Conservation (phyloP, 1,140 invertebrate species). For the Ostrea edulis region DNA sequence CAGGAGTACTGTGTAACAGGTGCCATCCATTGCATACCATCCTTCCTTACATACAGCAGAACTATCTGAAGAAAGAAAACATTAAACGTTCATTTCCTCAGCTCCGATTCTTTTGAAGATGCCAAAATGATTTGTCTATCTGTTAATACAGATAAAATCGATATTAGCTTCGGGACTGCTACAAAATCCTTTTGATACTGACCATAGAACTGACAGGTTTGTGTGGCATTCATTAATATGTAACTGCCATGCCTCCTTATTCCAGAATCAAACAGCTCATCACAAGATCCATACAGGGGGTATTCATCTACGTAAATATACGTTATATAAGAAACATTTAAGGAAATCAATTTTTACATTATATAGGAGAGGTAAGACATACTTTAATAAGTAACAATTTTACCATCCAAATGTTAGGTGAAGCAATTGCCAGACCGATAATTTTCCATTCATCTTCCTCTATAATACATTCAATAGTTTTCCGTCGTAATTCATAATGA, state of each 20-base stretch:
- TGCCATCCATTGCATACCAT: not conserved
- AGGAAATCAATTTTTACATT: no score
- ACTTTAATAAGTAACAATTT: no score
- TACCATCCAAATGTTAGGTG: not conserved
- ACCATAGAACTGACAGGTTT: not conserved
- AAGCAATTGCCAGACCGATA: not conserved
- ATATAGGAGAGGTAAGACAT: no score
- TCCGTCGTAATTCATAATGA: no score
- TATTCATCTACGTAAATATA: not conserved
- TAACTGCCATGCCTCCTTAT: not conserved
- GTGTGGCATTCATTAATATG: not conserved
- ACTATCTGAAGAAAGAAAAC: not conserved
- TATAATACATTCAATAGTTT: no score
- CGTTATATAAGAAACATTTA: not conserved
- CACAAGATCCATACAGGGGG: not conserved
- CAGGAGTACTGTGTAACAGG: not conserved
- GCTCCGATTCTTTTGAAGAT: no score
- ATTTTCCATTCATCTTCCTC: no score
- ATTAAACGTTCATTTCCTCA: not conserved
- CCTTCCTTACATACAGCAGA: not conserved
- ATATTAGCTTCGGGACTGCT: not conserved
- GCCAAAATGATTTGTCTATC: not conserved
- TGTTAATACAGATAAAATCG: not conserved
- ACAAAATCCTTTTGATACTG: not conserved
- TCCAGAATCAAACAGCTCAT: not conserved